Base-by-base conservation (phyloP, 1,140 invertebrate species). In the Zaprionus ornatus region DNA sequence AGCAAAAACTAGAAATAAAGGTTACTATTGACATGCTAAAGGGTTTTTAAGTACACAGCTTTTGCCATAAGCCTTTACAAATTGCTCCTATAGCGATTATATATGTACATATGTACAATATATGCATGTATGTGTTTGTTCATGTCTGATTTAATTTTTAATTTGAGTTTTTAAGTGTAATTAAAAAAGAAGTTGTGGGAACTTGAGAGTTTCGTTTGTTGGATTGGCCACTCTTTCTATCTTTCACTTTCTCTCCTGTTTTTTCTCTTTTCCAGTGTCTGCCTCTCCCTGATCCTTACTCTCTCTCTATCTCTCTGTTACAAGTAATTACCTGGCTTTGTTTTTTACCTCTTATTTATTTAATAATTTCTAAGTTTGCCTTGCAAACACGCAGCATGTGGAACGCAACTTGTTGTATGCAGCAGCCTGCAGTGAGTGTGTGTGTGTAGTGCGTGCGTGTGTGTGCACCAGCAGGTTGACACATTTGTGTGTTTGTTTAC, bases 401-500 rank as follows among this genome's bases (percentile, higher is more conserved):
- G 21, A 50, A 23, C 9, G 45, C 45, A 50, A 50, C 45, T 21
- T 50, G 19, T 50, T 50, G 19, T 50, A 7, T 50, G 45, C 45
- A 23, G 19, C 45, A 12, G 45, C 9, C 3, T 21, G 45, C 45
- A 50, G 40, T 6, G 40, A 5, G 9, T 13, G 9, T 48, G 17
- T 9, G 40, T 17, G 37, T 7, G 15, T 29, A 10, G 29, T 45
- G 40, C 10, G 64, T 48, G 57, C 48, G 42, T 57, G 54, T 19
- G 27, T 15, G 27, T 35, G 40, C 17, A 55, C 1, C 29, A 40
- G 12, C 23, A 45, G 4, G 40, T n/a, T 27, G 55, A 57, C 32
- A 48, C 54, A 37, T 55, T 45, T 57, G 63, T 29, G 23, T 57
- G n/a, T 48, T 50, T 50, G 19, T 23, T 23, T 19, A 19, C 45